Evolutionary conservation across 2,797 vertebrate species (phyloP).

Genomic region (Margarornis squamiger): DNA sequence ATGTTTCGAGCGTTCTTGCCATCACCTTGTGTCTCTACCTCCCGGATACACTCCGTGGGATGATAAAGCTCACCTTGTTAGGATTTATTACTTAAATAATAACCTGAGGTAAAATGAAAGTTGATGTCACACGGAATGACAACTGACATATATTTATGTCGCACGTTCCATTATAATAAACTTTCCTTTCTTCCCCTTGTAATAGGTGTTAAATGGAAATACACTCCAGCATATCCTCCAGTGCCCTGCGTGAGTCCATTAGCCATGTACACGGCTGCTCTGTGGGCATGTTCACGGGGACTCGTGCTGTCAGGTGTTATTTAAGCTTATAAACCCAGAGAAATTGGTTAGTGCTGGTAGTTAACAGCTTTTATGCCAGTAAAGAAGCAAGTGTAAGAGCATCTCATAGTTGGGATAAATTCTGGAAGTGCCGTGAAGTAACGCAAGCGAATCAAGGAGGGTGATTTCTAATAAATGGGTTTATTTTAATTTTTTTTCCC

Average conservation of each 20-base stretch:
- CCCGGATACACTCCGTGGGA: constrained; percentile 64
- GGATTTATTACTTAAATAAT: constrained; percentile 79
- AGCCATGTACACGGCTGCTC: constrained; percentile 17
- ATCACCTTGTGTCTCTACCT: constrained; percentile 78
- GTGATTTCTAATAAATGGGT: neutral
- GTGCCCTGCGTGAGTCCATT: constrained; percentile 57
- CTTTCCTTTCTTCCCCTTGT: constrained; percentile 43
- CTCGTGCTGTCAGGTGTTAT: constrained; percentile 28
- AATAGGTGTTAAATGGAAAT: constrained; percentile 71
- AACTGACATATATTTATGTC: constrained; percentile 72
- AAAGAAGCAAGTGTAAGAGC: neutral
- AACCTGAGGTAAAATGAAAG: constrained; percentile 71
- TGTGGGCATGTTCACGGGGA: constrained; percentile 22
- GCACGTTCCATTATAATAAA: constrained; percentile 60
- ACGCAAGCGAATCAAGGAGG: fast-evolving
- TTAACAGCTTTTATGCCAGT: neutral
- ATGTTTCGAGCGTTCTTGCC: constrained; percentile 72
- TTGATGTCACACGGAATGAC: constrained; percentile 68
- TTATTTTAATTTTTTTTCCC: neutral
- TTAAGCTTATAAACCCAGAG: constrained; percentile 17
- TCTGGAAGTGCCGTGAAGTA: neutral
- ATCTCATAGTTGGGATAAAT: neutral
- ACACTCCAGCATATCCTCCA: constrained; percentile 40
- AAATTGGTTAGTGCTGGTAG: neutral
- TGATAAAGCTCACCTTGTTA: constrained; percentile 78